Percentiles rank a stretch among this genome's conserved stretches.
Conservation (phyloP, 2,888 invertebrate genomes). For the Leptopilina drosophilae region DNA sequence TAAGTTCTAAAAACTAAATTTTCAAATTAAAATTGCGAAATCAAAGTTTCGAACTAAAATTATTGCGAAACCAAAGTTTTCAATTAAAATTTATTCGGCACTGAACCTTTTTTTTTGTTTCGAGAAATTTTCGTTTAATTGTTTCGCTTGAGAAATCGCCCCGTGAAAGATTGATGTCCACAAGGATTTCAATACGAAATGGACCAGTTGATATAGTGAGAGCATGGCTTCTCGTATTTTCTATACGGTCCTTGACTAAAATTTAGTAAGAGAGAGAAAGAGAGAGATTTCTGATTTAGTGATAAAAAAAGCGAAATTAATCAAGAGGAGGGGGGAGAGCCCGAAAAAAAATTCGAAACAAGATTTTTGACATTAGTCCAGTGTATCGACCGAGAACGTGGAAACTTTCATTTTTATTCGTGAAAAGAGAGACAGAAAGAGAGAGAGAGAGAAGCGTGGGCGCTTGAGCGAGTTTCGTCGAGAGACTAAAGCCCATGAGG, state of each 20-base stretch:
- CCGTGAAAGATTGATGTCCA: background rate
- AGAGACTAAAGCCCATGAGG: conserved; percentile 43
- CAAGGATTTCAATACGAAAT: background rate
- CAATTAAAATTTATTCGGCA: background rate
- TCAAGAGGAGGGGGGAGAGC: background rate
- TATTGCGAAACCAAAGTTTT: too few species aligned
- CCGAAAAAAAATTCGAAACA: background rate
- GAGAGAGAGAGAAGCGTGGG: conserved; percentile 52
- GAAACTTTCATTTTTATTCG: conserved; percentile 61
- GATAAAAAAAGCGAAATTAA: background rate
- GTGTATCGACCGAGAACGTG: conserved; percentile 42
- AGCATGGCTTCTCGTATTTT: background rate
- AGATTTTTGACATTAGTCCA: too few species aligned
- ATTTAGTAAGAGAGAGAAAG: background rate
- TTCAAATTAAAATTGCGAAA: too few species aligned
- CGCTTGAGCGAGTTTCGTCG: conserved; percentile 53
- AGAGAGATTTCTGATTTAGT: background rate
- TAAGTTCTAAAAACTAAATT: too few species aligned
- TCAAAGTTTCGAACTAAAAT: too few species aligned
- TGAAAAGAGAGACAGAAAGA: too few species aligned
- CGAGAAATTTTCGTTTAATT: conserved; percentile 24
- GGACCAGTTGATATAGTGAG: background rate
- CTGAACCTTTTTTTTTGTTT: background rate
- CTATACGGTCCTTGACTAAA: background rate
- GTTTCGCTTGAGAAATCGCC: background rate